These are phyloP conservation scores for Poeciliopsis infans DNA, from an alignment of 2,797 vertebrate species.

Conservation along the genomic window DNA sequence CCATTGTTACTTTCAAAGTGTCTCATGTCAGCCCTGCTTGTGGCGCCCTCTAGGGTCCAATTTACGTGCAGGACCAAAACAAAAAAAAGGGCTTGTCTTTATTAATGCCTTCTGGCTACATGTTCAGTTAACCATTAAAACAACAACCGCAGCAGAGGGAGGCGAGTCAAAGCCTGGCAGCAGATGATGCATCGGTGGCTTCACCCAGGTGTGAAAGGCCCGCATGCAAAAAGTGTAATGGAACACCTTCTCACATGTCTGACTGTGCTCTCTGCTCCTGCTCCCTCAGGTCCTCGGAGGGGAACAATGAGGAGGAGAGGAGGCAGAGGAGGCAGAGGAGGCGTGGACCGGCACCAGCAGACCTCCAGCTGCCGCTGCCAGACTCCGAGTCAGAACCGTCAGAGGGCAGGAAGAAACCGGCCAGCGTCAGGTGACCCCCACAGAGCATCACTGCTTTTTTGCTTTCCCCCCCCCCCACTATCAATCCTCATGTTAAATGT, in stretches of 20 bases:
- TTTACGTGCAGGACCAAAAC: neutral
- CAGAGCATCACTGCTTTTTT: neutral
- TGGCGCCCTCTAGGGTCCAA: neutral
- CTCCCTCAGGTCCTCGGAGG: conserved; percentile 56
- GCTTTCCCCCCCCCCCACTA: neutral
- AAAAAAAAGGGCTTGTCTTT: neutral
- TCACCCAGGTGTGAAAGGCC: neutral
- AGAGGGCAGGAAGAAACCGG: conserved; percentile 67
- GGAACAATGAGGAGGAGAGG: conserved; percentile 68
- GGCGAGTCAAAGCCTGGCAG: neutral
- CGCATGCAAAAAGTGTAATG: conserved; percentile 9
- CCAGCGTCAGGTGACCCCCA: conserved; percentile 57
- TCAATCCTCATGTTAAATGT: neutral
- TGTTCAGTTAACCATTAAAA: conserved; percentile 3
- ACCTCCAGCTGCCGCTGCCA: conserved; percentile 46
- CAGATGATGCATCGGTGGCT: neutral
- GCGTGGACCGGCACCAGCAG: conserved; percentile 47
- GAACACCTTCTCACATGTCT: conserved; percentile 1
- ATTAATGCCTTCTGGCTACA: neutral
- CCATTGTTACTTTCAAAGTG: neutral
- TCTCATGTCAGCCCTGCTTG: neutral
- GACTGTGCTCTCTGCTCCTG: neutral
- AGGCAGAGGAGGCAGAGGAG: conserved; percentile 60
- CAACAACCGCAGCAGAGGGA: neutral
- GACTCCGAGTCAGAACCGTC: conserved; percentile 61